Base-by-base conservation (phyloP, 2,797 vertebrate species). In the Chelmon rostratus region DNA sequence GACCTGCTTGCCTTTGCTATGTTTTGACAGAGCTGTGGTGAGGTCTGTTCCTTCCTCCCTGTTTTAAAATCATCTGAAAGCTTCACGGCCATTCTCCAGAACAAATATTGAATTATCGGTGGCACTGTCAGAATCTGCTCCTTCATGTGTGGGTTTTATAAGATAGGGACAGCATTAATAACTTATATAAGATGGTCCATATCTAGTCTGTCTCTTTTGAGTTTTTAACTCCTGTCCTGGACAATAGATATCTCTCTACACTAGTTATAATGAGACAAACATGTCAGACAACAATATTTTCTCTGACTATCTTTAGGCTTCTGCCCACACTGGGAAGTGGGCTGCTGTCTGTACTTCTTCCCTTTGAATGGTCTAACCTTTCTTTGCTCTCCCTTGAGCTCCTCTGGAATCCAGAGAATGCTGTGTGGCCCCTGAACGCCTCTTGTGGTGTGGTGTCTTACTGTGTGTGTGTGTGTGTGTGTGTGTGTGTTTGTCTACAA, bases 351-450 rank as follows among this genome's bases (percentile, higher is more conserved):
- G 44, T 66, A 28, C 81, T 87, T 84, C 70, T 79, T 50, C 57
- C 86, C 38, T 80, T 78, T 66, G 75, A 83, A 86, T 85, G 73
- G 19, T 88, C 73, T 62, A 78, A 69, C 54, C 75, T 71, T 76
- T 86, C 88, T 84, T 83, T 84, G 78, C 49, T 79, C 87, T 82
- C 72, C 79, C 85, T 82, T 76, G 86, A 87, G 81, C 77, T 83
- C 54, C 74, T 85, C 59, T 91, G 93, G 91, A 94, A 93, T 92
- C 82, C 82, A 54, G 79, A 49, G 92, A 93, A 94, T 91, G 91
- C 61, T 82, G 81, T 78, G 81, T 66, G 84, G 85, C 86, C 88
- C 86, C 84, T 82, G 86, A 83, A 80, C 8, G 16, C 74, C 63
- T 84, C 88, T 73, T 77, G 58, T 68, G 67, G 70, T 78, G 82